phyloP scores from a whole-genome alignment of 1,140 invertebrate species.

The Trichoplusia ni region DNA sequence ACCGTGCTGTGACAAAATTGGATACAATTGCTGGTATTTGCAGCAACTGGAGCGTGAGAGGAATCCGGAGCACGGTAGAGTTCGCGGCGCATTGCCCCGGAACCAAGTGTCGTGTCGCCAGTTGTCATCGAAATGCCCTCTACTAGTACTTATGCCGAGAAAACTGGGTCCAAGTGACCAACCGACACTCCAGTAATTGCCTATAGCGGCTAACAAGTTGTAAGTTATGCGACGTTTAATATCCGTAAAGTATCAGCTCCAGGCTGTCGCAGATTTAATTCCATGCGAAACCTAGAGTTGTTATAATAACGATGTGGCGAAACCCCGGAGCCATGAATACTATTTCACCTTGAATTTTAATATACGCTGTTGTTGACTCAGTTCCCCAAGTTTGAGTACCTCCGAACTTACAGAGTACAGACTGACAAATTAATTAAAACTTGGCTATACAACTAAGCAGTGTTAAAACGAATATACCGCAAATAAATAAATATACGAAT shows the following conservation, averaged over 20 bases:
- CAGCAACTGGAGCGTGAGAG: conserved; percentile 77
- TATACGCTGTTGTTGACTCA: too few species aligned
- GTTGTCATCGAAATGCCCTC: conserved; percentile 50
- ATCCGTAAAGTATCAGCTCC: neutral
- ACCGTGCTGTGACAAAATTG: conserved; percentile 59
- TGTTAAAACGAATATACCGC: too few species aligned
- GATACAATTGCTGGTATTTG: conserved; percentile 75
- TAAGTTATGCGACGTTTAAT: neutral
- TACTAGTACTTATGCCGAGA: conserved; percentile 5
- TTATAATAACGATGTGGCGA: too few species aligned
- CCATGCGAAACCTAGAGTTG: too few species aligned
- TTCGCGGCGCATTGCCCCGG: conserved; percentile 62
- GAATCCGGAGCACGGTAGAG: conserved; percentile 68
- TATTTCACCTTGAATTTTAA: too few species aligned
- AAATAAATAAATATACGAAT: too few species aligned
- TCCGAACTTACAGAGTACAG: too few species aligned
- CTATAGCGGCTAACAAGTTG: neutral
- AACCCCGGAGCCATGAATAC: too few species aligned
- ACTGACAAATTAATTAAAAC: too few species aligned
- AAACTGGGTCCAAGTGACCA: neutral
- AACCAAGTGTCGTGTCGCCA: conserved; percentile 53
- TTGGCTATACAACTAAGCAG: too few species aligned
- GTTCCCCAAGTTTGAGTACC: too few species aligned
- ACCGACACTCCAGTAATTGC: neutral
- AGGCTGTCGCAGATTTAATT: neutral